Conservation (phyloP, 2,888 invertebrate genomes). For the Hartigia nigra region DNA sequence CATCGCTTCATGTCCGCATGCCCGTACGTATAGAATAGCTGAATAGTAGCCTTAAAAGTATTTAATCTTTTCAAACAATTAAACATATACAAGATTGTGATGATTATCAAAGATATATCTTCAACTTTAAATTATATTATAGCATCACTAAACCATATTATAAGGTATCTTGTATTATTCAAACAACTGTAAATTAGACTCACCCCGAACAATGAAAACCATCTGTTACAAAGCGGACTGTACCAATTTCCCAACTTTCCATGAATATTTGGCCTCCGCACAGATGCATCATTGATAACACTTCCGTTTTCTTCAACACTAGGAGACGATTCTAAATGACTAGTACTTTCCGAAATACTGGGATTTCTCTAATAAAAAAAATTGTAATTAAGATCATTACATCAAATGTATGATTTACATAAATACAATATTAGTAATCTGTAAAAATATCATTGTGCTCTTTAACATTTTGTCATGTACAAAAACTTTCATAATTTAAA, state of each 20-base stretch:
- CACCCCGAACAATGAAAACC: conserved; percentile 93
- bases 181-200: conserved; percentile 56
- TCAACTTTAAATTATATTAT: too few species aligned
- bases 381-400: not conserved
- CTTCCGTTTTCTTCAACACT: conserved; percentile 59
- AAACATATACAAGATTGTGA: too few species aligned
- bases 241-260: conserved; percentile 96
- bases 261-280: conserved; percentile 78
- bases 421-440: too few species aligned
- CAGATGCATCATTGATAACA: conserved; percentile 42
- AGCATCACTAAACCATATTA: too few species aligned
- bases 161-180: too few species aligned
- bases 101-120: too few species aligned
- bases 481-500: not conserved
- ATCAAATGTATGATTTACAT: too few species aligned
- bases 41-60: not conserved
- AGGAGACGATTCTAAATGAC: conserved; percentile 63
- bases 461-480: not conserved
- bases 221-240: conserved; percentile 91
- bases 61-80: too few species aligned
- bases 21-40: too few species aligned
- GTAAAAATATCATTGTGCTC: not conserved
- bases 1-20: too few species aligned
- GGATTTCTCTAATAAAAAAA: conserved; percentile 54
- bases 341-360: conserved; percentile 61